phyloP scores from a whole-genome alignment of 2,888 invertebrate species.

The Itoplectis maculator region DNA sequence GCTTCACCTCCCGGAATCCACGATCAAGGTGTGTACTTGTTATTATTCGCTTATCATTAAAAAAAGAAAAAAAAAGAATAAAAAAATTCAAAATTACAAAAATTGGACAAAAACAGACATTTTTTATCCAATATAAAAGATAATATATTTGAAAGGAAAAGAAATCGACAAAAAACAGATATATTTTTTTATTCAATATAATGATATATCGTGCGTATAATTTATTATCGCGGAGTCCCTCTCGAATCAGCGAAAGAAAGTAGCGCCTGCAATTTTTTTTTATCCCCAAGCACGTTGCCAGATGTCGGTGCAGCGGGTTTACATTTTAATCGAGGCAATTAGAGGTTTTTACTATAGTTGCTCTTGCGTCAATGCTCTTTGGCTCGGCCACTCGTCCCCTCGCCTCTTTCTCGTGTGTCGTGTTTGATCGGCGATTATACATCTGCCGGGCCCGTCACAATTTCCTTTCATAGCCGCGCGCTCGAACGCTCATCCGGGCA shows the following conservation, averaged over 20 bases:
- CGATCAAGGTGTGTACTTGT: conserved; percentile 93
- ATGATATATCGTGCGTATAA: too few species aligned
- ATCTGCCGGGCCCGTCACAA: conserved; percentile 31
- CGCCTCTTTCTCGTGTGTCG: conserved; percentile 52
- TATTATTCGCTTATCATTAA: background rate
- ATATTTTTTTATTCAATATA: too few species aligned
- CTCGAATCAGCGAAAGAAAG: background rate
- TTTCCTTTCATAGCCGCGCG: conserved; percentile 21
- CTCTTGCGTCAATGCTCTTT: conserved; percentile 24
- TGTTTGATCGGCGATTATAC: conserved; percentile 79
- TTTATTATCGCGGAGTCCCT: background rate
- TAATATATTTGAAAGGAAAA: too few species aligned
- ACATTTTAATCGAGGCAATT: conserved; percentile 72
- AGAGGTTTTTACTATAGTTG: conserved; percentile 62
- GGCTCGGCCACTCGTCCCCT: background rate
- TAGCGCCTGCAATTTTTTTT: background rate
- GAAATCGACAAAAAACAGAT: too few species aligned
- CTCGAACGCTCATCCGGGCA: conserved; percentile 58
- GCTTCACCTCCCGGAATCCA: conserved; percentile 97
- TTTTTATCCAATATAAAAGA: too few species aligned
- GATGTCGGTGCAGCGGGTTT: conserved; percentile 40
- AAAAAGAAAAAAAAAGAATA: too few species aligned
- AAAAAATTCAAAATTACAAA: too few species aligned
- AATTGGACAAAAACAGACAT: too few species aligned
- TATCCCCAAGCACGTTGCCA: conserved; percentile 49